phyloP scores from a whole-genome alignment of 2,113 vertebrate genomes.

The Podiceps cristatus region DNA sequence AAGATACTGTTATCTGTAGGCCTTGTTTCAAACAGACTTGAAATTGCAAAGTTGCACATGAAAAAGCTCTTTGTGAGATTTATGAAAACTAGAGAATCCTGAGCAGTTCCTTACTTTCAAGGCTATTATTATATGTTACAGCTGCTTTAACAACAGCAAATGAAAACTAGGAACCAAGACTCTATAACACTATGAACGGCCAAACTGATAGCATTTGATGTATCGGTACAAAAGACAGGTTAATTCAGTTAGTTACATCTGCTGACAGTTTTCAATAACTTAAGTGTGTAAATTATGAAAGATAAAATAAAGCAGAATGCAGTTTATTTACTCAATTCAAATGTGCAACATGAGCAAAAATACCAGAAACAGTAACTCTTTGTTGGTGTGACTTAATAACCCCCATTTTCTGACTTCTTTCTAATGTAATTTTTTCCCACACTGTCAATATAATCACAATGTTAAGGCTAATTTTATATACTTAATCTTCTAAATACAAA shows the following conservation, averaged over 20 bases:
- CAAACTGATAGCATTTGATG: not conserved
- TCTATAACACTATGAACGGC: not conserved
- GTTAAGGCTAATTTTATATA: not conserved
- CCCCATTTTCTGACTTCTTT: not conserved
- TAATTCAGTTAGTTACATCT: not conserved
- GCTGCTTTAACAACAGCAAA: not conserved
- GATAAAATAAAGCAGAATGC: not conserved
- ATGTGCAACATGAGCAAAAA: not conserved
- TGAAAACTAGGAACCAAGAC: not conserved
- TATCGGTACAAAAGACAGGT: not conserved
- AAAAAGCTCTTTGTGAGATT: not conserved
- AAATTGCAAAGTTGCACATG: fast-evolving
- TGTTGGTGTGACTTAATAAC: not conserved
- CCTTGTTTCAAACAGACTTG: not conserved
- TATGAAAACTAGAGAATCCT: not conserved
- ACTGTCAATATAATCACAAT: not conserved
- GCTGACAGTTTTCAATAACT: not conserved
- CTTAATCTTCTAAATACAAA: not conserved
- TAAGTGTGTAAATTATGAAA: not conserved
- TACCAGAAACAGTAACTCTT: not conserved
- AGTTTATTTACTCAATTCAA: not conserved
- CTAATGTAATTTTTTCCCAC: not conserved
- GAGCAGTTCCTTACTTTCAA: not conserved
- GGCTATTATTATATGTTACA: not conserved
- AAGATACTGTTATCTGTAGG: not conserved